Conservation (phyloP, 1,140 invertebrate species). For the Halyomorpha halys region DNA sequence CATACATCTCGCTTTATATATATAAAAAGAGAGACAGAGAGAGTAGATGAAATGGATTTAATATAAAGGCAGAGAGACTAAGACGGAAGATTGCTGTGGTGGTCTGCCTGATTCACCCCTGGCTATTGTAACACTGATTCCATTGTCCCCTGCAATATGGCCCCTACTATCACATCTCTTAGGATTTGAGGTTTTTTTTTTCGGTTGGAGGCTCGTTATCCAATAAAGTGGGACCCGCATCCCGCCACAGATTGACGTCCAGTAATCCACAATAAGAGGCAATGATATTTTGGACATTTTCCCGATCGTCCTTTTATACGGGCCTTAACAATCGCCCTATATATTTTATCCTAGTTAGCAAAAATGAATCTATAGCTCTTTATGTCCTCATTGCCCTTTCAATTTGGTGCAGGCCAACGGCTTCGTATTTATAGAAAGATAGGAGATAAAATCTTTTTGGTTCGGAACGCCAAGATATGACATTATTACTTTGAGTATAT, state of each 20-base stretch:
- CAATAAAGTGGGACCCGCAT: constrained; percentile 11
- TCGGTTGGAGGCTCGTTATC: neutral
- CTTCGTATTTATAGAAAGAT: too few relatives aligned
- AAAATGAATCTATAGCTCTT: too few relatives aligned
- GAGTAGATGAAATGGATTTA: too few relatives aligned
- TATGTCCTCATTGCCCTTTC: too few relatives aligned
- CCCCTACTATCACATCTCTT: neutral
- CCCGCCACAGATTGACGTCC: constrained; percentile 4
- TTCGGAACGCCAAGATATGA: too few relatives aligned
- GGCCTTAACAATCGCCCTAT: too few relatives aligned
- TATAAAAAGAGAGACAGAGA: neutral
- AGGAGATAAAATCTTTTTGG: too few relatives aligned
- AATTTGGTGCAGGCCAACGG: too few relatives aligned
- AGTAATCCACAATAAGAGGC: constrained; percentile 10
- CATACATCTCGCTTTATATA: neutral
- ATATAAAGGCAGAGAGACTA: neutral
- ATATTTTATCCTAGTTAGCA: too few relatives aligned
- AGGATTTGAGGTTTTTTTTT: constrained; percentile 9
- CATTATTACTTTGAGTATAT: too few relatives aligned
- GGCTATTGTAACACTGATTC: constrained; percentile 16
- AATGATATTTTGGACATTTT: constrained; percentile 13
- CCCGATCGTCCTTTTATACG: too few relatives aligned
- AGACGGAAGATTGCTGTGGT: neutral
- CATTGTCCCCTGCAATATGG: constrained; percentile 13
- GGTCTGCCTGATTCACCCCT: too few relatives aligned